Conservation (phyloP, 2,797 vertebrate species). For the Thripadectes ignobilis region DNA sequence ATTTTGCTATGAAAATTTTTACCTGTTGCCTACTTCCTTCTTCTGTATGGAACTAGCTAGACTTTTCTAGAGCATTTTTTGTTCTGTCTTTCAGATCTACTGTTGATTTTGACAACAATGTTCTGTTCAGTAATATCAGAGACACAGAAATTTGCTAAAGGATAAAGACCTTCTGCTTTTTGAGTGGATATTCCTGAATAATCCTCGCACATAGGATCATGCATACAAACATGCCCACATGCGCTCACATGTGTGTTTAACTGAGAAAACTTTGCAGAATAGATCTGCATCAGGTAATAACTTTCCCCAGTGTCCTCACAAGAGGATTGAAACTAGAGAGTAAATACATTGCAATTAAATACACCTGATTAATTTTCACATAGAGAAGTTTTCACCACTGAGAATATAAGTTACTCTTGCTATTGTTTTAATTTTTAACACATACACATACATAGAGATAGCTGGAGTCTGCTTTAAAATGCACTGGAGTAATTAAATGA, state of each 20-base stretch:
- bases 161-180: rapidly evolving
- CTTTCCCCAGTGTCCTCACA: not conserved
- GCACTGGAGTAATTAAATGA: not conserved
- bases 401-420: not conserved
- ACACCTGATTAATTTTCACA: not conserved
- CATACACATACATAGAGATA: not conserved
- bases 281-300: not conserved
- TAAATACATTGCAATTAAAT: not conserved
- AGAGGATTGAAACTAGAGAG: not conserved
- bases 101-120: not conserved
- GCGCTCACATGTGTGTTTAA: rapidly evolving
- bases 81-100: not conserved
- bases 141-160: not conserved
- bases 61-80: not conserved
- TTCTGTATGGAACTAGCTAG: not conserved
- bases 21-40: not conserved
- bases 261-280: not conserved
- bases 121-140: not conserved
- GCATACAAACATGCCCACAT: rapidly evolving
- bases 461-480: not conserved
- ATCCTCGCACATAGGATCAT: not conserved
- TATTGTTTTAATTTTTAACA: not conserved
- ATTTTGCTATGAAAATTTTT: not conserved
- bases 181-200: not conserved
- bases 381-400: not conserved